These are phyloP conservation scores for Euglossa dilemma DNA, from an alignment of 1,140 invertebrate genomes.

Conservation along the genomic window DNA sequence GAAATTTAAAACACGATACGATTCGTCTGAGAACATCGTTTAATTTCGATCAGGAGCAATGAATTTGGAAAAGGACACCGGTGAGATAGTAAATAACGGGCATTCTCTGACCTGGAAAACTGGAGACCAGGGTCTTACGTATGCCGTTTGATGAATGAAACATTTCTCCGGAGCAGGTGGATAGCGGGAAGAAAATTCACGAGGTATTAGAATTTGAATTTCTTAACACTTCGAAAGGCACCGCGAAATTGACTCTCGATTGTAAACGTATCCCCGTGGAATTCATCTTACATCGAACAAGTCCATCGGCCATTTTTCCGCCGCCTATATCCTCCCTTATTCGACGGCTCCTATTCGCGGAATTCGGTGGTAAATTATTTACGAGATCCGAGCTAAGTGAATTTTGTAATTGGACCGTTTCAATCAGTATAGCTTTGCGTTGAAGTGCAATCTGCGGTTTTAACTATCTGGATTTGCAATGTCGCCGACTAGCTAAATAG, in stretches of 20 bases:
- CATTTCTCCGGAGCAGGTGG: constrained; percentile 50
- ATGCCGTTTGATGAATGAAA: constrained; percentile 58
- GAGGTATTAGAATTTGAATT: constrained; percentile 63
- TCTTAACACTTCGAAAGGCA: constrained; percentile 29
- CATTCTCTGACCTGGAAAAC: constrained; percentile 43
- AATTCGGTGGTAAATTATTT: neutral
- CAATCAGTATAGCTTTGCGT: neutral
- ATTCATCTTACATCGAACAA: neutral
- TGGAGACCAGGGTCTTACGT: constrained; percentile 11
- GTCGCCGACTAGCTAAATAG: neutral
- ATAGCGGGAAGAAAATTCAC: constrained; percentile 21
- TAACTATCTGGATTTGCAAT: neutral
- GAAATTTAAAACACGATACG: neutral
- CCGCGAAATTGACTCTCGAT: constrained; percentile 16
- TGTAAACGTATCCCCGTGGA: neutral
- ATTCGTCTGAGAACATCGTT: neutral
- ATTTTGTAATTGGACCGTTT: neutral
- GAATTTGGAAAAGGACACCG: neutral
- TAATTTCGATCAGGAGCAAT: neutral
- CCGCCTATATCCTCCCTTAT: neutral
- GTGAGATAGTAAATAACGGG: constrained; percentile 26
- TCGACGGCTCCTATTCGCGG: too few relatives aligned
- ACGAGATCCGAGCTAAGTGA: accelerated
- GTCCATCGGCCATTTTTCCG: neutral
- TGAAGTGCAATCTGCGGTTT: constrained; percentile 3